These are phyloP conservation scores for Tubiluchus corallicola DNA, from an alignment of 2,888 invertebrate genomes.

Conservation along the genomic window DNA sequence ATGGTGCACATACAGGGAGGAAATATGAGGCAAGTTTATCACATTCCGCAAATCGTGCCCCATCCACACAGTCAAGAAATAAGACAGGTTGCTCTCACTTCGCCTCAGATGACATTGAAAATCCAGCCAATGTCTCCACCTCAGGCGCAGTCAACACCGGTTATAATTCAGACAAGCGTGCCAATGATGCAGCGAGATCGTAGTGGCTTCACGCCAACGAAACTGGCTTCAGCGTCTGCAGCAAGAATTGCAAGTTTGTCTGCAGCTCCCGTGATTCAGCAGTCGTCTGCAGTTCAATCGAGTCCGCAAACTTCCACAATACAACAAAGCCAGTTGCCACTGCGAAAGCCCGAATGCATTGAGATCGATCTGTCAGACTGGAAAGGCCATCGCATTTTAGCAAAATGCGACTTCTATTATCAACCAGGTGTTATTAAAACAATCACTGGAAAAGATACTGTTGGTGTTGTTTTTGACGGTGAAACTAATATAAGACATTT, in stretches of 20 bases:
- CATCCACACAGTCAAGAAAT: neutral
- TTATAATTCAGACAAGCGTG: neutral
- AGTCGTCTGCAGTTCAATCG: neutral
- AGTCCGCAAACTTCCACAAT: neutral
- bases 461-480: slow-evolving; percentile 58
- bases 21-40: no score
- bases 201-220: neutral
- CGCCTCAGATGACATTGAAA: neutral
- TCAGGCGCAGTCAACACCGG: slow-evolving; percentile 1
- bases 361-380: slow-evolving; percentile 72
- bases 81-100: no score
- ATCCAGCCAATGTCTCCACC: no score
- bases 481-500: slow-evolving; percentile 49
- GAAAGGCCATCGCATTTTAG: slow-evolving; percentile 77
- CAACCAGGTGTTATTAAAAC: slow-evolving; percentile 65
- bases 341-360: no score
- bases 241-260: no score
- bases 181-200: neutral
- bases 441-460: slow-evolving; percentile 16
- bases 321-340: no score
- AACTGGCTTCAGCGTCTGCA: neutral
- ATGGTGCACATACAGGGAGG: no score
- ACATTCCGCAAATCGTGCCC: neutral
- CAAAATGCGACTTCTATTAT: slow-evolving; percentile 59
- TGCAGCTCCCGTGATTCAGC: no score